Conservation (phyloP, 2,113 vertebrate genomes). For the Forbesichthys papilliferus region DNA sequence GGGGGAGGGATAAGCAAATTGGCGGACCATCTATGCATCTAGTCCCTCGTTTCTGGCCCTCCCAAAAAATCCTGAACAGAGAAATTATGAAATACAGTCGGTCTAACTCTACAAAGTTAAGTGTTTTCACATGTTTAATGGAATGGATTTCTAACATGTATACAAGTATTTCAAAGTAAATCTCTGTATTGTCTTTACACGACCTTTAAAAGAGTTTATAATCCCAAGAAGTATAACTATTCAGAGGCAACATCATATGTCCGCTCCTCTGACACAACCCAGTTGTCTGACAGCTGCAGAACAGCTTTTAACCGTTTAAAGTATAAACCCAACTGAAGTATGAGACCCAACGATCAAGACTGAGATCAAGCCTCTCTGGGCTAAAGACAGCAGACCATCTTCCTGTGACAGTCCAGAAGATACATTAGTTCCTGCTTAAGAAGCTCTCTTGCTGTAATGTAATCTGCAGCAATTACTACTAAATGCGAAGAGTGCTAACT, state of each 20-base stretch:
- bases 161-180: neutral
- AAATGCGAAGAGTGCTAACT: constrained; percentile 19
- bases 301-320: constrained; percentile 51
- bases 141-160: neutral
- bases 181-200: too few relatives aligned
- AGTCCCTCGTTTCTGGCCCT: too few relatives aligned
- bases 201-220: neutral
- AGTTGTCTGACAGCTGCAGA: constrained; percentile 19
- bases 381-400: constrained; percentile 5
- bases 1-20: too few relatives aligned
- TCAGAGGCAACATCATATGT: constrained; percentile 16
- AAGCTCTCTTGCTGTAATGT: constrained; percentile 28
- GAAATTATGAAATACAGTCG: too few relatives aligned
- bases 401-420: constrained; percentile 19
- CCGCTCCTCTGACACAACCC: constrained; percentile 16
- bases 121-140: too few relatives aligned
- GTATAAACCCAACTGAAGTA: constrained; percentile 30
- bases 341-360: constrained; percentile 27
- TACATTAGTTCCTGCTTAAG: constrained; percentile 42
- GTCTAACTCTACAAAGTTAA: too few relatives aligned
- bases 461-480: constrained; percentile 33
- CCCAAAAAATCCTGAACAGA: too few relatives aligned
- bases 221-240: constrained; percentile 11
- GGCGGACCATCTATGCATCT: too few relatives aligned
- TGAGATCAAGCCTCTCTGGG: constrained; percentile 45